Evolutionary conservation across 2,113 vertebrate species (phyloP).

Genomic region (Xenopus borealis): DNA sequence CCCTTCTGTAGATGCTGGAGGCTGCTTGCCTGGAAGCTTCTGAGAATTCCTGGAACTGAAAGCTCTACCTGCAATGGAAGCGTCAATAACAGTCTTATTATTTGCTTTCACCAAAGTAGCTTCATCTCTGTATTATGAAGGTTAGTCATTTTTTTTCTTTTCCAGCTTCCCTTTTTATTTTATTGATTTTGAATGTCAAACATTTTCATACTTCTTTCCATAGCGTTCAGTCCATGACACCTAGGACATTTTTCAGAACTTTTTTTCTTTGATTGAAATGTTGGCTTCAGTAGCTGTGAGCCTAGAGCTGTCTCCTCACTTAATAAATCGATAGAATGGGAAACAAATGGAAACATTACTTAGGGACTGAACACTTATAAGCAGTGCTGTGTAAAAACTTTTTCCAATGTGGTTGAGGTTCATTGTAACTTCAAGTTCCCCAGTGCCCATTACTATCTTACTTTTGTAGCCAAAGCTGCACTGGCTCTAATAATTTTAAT

Average conservation of each 20-base stretch:
- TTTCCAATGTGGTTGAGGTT: too few relatives aligned
- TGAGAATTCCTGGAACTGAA: slow-evolving; percentile 7
- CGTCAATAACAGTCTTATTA: slow-evolving; percentile 11
- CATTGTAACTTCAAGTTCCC: too few relatives aligned
- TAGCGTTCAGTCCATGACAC: not conserved
- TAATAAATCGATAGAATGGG: not conserved
- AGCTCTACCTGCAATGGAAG: slow-evolving; percentile 17
- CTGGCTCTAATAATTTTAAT: too few relatives aligned
- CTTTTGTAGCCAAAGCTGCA: too few relatives aligned
- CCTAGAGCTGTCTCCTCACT: not conserved
- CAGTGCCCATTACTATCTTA: too few relatives aligned
- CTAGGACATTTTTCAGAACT: not conserved
- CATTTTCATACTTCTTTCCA: too few relatives aligned
- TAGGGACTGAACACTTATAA: too few relatives aligned
- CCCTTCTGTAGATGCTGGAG: not conserved
- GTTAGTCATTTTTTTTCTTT: not conserved
- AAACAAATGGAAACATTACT: not conserved
- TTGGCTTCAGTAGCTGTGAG: too few relatives aligned
- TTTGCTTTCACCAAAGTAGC: not conserved
- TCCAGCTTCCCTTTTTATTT: not conserved
- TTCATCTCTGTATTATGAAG: slow-evolving; percentile 21
- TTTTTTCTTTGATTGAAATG: not conserved
- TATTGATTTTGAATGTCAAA: not conserved
- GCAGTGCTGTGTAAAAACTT: too few relatives aligned
- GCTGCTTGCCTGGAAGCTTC: not conserved